Evolutionary conservation across 92 coral and sea anemone species (phyloP).

Genomic region (Galaxea fascicularis): DNA sequence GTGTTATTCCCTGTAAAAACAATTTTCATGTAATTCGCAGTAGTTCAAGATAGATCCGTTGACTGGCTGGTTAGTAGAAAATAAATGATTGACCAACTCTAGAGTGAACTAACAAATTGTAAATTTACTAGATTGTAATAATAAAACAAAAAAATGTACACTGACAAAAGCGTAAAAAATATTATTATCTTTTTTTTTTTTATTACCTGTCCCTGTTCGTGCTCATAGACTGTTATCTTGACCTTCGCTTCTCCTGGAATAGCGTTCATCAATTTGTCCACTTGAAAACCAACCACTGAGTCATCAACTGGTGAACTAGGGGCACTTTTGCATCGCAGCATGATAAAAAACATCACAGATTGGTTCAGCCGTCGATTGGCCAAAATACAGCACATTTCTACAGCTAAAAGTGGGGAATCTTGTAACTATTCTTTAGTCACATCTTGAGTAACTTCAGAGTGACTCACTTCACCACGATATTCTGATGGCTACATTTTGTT

Average conservation of each 20-base stretch:
- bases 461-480: too few species aligned
- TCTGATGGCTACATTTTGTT: too few species aligned
- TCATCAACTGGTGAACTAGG: conserved; percentile 51
- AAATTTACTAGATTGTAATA: too few species aligned
- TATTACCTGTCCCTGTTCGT: conserved; percentile 71
- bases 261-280: conserved; percentile 77
- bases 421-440: too few species aligned
- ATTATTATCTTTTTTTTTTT: too few species aligned
- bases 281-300: conserved; percentile 78
- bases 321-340: conserved; percentile 10
- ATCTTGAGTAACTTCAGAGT: too few species aligned
- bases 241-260: conserved; percentile 81
- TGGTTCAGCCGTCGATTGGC: too few species aligned
- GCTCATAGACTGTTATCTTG: conserved; percentile 79
- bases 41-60: not conserved
- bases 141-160: too few species aligned
- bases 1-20: too few species aligned
- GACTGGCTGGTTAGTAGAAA: not conserved
- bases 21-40: too few species aligned
- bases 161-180: not conserved
- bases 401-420: too few species aligned
- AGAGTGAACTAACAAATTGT: not conserved
- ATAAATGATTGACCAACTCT: not conserved
- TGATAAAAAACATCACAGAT: not conserved
- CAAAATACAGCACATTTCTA: too few species aligned